A percentile compares a stretch with the other conserved stretches of the same genome.
These are phyloP conservation scores for Brachionichthys hirsutus DNA, from an alignment of 2,113 vertebrate genomes.

Conservation along the genomic window DNA sequence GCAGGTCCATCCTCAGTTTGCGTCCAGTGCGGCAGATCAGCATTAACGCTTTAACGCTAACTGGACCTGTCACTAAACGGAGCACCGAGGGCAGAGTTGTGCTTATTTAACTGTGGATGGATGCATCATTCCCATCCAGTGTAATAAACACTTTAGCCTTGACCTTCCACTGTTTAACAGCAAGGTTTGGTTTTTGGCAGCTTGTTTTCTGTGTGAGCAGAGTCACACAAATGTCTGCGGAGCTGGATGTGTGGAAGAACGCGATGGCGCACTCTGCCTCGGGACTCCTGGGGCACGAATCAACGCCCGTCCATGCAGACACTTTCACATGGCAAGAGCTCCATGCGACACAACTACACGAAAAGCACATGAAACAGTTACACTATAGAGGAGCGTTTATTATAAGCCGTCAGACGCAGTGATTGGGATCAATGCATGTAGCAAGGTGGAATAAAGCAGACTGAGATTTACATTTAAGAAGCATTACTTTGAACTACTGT, in stretches of 20 bases:
- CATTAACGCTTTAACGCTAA: constrained; percentile 20
- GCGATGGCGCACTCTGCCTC: constrained; percentile 27
- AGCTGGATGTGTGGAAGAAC: constrained; percentile 5
- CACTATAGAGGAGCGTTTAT: no score
- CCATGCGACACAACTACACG: background rate
- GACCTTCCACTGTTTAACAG: constrained; percentile 41
- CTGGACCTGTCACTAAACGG: constrained; percentile 10
- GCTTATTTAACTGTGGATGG: constrained; percentile 27
- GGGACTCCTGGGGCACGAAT: constrained; percentile 38
- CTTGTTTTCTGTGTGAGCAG: constrained; percentile 31
- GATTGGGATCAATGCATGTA: no score
- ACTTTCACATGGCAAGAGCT: constrained; percentile 22
- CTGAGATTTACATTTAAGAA: no score
- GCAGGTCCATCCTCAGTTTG: constrained; percentile 19
- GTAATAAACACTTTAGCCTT: constrained; percentile 50
- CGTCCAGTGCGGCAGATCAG: constrained; percentile 36
- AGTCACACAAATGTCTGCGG: constrained; percentile 16
- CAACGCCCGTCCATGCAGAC: constrained; percentile 23
- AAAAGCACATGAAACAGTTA: background rate
- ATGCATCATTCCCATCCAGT: constrained; percentile 28
- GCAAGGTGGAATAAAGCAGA: no score
- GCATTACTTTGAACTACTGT: no score
- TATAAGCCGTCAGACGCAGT: no score
- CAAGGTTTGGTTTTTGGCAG: background rate
- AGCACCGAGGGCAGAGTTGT: constrained; percentile 11